phyloP scores from a whole-genome alignment of 2,888 invertebrate genomes.

The Volucella bombylans region DNA sequence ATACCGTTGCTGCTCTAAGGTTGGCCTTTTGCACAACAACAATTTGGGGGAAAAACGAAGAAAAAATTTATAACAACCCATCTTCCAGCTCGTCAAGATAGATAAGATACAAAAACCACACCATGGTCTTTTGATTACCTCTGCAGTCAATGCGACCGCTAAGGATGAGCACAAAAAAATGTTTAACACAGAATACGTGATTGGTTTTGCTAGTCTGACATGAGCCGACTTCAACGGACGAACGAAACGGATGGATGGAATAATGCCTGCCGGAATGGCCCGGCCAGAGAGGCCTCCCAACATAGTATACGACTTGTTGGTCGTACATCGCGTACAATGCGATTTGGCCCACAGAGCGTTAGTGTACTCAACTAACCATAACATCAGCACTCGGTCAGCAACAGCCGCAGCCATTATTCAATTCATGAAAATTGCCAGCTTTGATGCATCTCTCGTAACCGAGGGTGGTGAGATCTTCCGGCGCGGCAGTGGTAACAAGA shows the following conservation, averaged over 20 bases:
- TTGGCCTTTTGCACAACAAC: constrained; percentile 57
- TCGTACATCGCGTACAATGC: constrained; percentile 53
- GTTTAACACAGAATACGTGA: constrained; percentile 83
- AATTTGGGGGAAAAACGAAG: constrained; percentile 1
- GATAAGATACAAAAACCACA: constrained; percentile 56
- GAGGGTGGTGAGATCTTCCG: constrained; percentile 7
- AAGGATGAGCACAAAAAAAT: constrained; percentile 78
- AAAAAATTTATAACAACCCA: constrained; percentile 63
- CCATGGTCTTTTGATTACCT: constrained; percentile 61
- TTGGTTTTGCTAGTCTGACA: constrained; percentile 74
- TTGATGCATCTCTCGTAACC: constrained; percentile 66
- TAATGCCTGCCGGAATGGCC: constrained; percentile 26
- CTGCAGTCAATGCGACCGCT: constrained; percentile 12
- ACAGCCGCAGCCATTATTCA: constrained; percentile 74
- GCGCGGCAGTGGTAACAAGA: constrained; percentile 28
- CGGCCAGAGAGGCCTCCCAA: constrained; percentile 44
- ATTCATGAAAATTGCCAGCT: constrained; percentile 73
- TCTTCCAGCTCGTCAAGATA: constrained; percentile 33
- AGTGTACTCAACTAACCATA: constrained; percentile 73
- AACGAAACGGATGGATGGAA: too few relatives aligned
- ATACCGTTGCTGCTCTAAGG: constrained; percentile 67
- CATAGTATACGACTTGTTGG: constrained; percentile 10
- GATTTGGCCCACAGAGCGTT: constrained; percentile 66
- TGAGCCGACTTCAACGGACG: constrained; percentile 52
- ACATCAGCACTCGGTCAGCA: constrained; percentile 73